Evolutionary conservation across 2,797 vertebrate genomes (phyloP), one percentile per base, ranked within the genome.

Genomic region (Pseudomugil tenellus): DNA sequence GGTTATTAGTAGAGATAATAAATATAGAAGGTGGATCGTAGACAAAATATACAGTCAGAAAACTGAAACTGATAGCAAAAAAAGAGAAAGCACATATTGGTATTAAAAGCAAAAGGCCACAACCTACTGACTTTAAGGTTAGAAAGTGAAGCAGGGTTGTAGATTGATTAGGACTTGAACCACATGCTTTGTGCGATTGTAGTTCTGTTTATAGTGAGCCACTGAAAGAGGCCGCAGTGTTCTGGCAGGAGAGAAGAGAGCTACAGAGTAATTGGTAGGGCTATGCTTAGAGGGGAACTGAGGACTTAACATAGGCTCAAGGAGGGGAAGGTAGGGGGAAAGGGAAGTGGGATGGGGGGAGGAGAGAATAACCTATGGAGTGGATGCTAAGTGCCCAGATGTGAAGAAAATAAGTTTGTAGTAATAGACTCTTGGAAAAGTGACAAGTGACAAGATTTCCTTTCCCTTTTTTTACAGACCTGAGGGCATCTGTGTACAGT

Each of bases 161-260:
- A 73, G 74, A 84, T 75, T 84, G 81, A 87, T 86, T 80, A 74
- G 77, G 83, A 90, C 76, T 86, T 87, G 72, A 85, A 84, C 78
- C 82, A 75, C 74, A 84, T 70, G 81, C 79, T 87, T 78, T 81
- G 83, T 72, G 74, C 72, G 81, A 72, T 83, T 81, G 77, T 77
- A 84, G 67, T 83, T 84, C 53, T 84, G 84, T 84, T 87, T 76
- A 77, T 81, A 77, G 64, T 55, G 67, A 83, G 78, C 70, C 65
- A 71, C 70, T 75, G 83, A 89, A 84, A 74, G 72, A 86, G 87
- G 84, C 79, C n/a, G 57, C 69, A 78, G 71, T 80, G 84, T 86
- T 79, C 79, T 84, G 81, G 79, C 84, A 77, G 70, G 77, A 72
- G 60, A 79, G 83, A 67, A 89, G 51, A 78, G 66, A 74, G 74